Conservation (phyloP, 2,113 vertebrate species). For the Aegotheles bennettii region DNA sequence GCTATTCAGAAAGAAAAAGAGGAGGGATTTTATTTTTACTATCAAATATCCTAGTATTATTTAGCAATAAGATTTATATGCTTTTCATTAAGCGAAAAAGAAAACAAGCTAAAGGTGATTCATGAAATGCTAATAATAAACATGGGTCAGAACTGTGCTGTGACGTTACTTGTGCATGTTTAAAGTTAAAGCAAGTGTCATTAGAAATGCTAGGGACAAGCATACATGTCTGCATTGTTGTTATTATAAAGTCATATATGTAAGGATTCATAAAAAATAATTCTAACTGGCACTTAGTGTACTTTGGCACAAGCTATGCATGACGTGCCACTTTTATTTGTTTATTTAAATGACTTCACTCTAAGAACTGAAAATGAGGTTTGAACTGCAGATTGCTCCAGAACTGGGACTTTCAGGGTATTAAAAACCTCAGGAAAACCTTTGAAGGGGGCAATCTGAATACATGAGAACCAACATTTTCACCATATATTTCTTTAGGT, state of each 20-base stretch:
- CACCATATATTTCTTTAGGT: conserved; percentile 40
- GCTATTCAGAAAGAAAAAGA: background rate
- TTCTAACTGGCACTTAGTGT: background rate
- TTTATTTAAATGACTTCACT: conserved; percentile 61
- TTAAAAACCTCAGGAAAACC: conserved; percentile 32
- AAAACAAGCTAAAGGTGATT: conserved; percentile 53
- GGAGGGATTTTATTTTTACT: conserved; percentile 47
- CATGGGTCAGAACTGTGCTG: background rate
- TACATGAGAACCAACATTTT: conserved; percentile 1
- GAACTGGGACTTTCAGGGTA: conserved; percentile 22
- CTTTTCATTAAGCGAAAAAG: conserved; percentile 41
- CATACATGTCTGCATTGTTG: background rate
- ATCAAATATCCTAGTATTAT: conserved; percentile 28
- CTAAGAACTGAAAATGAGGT: conserved; percentile 23
- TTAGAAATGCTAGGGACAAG: background rate
- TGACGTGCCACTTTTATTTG: conserved; percentile 47
- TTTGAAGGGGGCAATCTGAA: conserved; percentile 35
- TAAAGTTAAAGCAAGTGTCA: background rate
- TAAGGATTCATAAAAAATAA: conserved; percentile 19
- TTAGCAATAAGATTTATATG: conserved; percentile 57
- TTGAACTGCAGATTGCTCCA: conserved; percentile 24
- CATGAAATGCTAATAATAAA: conserved; percentile 33
- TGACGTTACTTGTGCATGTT: background rate
- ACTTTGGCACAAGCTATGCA: conserved; percentile 6
- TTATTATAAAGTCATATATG: background rate